Evolutionary conservation across 2,797 vertebrate species (phyloP).

Genomic region (Spondyliosoma cantharus): DNA sequence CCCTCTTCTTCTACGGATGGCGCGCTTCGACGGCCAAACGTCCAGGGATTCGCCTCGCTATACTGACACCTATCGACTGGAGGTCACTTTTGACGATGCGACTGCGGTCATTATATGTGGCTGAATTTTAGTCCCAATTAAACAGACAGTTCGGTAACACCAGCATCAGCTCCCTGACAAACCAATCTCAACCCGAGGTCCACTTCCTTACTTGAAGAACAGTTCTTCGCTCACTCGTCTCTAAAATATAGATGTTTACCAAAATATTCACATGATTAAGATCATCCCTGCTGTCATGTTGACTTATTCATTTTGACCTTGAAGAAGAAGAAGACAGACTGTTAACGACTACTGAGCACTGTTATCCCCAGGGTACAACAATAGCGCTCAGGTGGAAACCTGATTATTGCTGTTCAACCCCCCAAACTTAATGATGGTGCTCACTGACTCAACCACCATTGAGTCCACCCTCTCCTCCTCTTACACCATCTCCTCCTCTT

Average conservation of each 20-base stretch:
- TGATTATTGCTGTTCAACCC: background rate
- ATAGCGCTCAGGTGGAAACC: no score
- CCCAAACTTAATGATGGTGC: background rate
- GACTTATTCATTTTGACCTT: background rate
- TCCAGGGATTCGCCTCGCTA: background rate
- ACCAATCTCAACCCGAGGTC: background rate
- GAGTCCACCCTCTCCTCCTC: background rate
- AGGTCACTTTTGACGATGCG: background rate
- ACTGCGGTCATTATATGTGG: no score
- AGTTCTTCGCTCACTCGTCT: background rate
- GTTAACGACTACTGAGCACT: background rate
- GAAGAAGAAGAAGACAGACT: background rate
- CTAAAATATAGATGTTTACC: background rate
- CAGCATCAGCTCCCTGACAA: background rate
- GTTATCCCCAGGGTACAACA: background rate
- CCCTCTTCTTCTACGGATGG: slow-evolving; percentile 55
- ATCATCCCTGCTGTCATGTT: background rate
- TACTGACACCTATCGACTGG: slow-evolving; percentile 43
- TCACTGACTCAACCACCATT: background rate
- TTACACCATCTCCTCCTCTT: slow-evolving; percentile 5
- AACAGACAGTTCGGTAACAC: background rate
- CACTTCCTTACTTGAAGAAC: background rate
- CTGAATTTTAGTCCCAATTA: background rate
- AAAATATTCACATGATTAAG: no score
- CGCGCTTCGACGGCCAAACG: background rate